phyloP scores from a whole-genome alignment of 2,797 vertebrate genomes.

The Nannoperca obscura region DNA sequence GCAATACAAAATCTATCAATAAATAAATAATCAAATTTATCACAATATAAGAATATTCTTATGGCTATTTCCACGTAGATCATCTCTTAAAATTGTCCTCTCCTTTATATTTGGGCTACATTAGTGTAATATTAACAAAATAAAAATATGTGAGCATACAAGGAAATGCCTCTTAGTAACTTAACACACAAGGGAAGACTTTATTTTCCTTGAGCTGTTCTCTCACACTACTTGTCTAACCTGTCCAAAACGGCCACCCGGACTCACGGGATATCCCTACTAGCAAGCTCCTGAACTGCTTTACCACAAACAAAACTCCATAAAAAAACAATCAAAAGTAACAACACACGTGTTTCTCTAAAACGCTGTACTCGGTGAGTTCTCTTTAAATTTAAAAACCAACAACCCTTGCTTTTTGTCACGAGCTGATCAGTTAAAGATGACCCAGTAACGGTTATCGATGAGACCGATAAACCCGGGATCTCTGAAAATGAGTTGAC shows the following conservation, averaged over 20 bases:
- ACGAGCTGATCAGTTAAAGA: background rate
- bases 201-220: constrained; percentile 11
- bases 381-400: background rate
- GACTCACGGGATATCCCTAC: background rate
- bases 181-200: constrained; percentile 35
- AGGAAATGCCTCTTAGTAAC: constrained; percentile 5
- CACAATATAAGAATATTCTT: background rate
- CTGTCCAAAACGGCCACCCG: constrained; percentile 13
- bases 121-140: background rate
- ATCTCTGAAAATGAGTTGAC: background rate
- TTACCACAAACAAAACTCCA: background rate
- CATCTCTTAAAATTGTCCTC: background rate
- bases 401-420: background rate
- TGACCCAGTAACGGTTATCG: background rate
- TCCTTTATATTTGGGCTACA: background rate
- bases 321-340: background rate
- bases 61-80: background rate
- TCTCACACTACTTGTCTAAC: constrained; percentile 20
- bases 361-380: background rate
- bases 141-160: background rate
- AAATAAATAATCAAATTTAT: background rate
- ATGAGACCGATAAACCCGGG: background rate
- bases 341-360: background rate
- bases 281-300: too few species aligned
- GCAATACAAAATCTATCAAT: background rate